Evolutionary conservation across 2,113 vertebrate genomes (phyloP), one percentile per base, ranked within the genome.

Genomic region (Camelus bactrianus): DNA sequence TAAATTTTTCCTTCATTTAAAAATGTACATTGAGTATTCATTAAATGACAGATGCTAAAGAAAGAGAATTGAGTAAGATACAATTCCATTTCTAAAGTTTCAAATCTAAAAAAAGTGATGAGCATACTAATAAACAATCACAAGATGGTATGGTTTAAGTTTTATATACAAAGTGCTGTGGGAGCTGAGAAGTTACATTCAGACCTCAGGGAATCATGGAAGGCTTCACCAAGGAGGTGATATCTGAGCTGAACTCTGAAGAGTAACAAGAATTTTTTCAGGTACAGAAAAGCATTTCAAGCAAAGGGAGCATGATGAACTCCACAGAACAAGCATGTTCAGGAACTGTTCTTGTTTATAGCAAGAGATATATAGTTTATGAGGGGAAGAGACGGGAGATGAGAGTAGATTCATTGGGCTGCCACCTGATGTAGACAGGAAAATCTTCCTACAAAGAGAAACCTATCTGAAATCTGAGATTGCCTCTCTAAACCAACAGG

Each of bases 391-490:
- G 60, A 35, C 15, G 30, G 24, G 89, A 95, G 26, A 88, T 77
- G 4, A 90, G 32, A 85, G 70, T 73, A 91, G 54, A 75, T 90
- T 83, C 56, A 42, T 52, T 20, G 62, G 12, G 12, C 50, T 94
- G 30, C n/a, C 4, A 72, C n/a, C 56, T 64, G n/a, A 92, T 32
- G 12, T 58, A 82, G 60, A 14, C 30, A 67, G 28, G 8, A 64
- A 91, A 88, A 84, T 73, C n/a, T 84, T 87, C n/a, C 58, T 73
- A 50, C 42, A 64, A 84, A 93, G 10, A 93, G 32, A 93, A 96
- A 69, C 32, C 19, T 42, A 87, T 42, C 10, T 89, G 58, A 93
- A 96, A 90, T 79, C 32, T 76, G 50, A 96, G 32, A 60, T 48
- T 81, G 42, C n/a, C 28, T 81, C 50, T 84, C 20, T 92, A 94